A percentile compares a stretch with the other conserved stretches of the same genome.
phyloP scores from a whole-genome alignment of 2,888 invertebrate species.

The Oscheius sp. region DNA sequence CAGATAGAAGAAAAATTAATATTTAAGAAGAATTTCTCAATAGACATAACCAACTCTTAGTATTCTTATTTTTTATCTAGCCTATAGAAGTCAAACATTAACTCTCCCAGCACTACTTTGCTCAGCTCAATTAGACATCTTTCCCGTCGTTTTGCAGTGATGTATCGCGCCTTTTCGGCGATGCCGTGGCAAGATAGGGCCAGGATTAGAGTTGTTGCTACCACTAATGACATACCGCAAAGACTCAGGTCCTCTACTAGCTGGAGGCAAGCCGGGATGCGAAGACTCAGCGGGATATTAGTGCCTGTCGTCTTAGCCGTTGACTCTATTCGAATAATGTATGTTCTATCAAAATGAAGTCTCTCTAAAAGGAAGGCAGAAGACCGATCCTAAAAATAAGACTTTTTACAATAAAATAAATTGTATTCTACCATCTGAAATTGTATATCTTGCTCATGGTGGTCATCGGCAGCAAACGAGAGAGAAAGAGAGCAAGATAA shows the following conservation, averaged over 20 bases:
- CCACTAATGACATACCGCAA: conserved; percentile 45
- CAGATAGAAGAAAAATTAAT: background rate
- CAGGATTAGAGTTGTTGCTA: conserved; percentile 7
- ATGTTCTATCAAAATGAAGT: conserved; percentile 42
- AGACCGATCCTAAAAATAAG: conserved; percentile 35
- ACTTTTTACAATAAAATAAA: background rate
- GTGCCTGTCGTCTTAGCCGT: background rate
- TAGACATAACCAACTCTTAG: too few relatives aligned
- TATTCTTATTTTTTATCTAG: too few relatives aligned
- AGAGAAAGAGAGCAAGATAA: conserved; percentile 23
- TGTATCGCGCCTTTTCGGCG: conserved; percentile 29
- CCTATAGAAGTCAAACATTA: too few relatives aligned
- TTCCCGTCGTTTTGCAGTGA: conserved; percentile 26
- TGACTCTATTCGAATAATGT: conserved; percentile 30
- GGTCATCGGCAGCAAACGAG: conserved; percentile 11
- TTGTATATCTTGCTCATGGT: conserved; percentile 17
- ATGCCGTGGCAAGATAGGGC: conserved; percentile 11
- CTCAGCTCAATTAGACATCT: background rate
- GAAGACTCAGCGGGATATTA: conserved; percentile 33
- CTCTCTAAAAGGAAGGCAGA: conserved; percentile 41
- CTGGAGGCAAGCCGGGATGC: conserved; percentile 39
- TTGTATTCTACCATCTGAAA: conserved; percentile 5
- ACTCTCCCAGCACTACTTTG: conserved; percentile 9
- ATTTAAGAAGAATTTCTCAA: too few relatives aligned
- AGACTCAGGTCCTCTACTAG: conserved; percentile 44